Conservation (phyloP, 2,113 vertebrate species). For the Columba janthina region DNA sequence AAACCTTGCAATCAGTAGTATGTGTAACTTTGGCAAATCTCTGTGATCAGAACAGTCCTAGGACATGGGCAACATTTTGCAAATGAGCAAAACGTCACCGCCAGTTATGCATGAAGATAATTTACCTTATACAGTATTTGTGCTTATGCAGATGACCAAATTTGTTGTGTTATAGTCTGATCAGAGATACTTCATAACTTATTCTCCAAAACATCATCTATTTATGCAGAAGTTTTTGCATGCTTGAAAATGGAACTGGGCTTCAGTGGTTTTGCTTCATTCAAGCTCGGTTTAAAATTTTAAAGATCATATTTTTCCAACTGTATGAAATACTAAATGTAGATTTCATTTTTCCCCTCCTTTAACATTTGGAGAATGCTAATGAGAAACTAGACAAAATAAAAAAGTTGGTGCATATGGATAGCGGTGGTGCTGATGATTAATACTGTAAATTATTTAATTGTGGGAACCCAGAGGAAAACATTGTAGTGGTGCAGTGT, state of each 20-base stretch:
- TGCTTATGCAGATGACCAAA: neutral
- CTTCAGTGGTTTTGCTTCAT: neutral
- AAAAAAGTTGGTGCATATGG: fast-evolving
- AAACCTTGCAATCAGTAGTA: neutral
- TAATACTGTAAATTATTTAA: conserved; percentile 6
- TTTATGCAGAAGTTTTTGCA: neutral
- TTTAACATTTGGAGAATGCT: neutral
- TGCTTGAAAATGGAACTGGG: neutral
- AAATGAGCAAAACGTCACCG: neutral
- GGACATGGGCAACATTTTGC: neutral
- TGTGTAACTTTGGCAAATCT: neutral
- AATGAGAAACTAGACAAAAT: neutral
- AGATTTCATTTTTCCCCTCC: neutral
- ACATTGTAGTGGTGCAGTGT: conserved; percentile 35
- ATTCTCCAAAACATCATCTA: neutral
- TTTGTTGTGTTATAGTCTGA: neutral
- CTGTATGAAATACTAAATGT: neutral
- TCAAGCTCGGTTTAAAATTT: neutral
- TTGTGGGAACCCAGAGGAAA: neutral
- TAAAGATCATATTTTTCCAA: neutral
- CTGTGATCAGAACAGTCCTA: neutral
- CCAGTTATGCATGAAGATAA: neutral
- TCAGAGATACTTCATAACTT: neutral
- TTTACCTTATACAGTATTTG: neutral
- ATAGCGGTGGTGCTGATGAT: neutral